A percentile compares a stretch with the other conserved stretches of the same genome.
These are phyloP conservation scores for Ostrea denselamellosa DNA, from an alignment of 1,140 invertebrate genomes.

Conservation along the genomic window DNA sequence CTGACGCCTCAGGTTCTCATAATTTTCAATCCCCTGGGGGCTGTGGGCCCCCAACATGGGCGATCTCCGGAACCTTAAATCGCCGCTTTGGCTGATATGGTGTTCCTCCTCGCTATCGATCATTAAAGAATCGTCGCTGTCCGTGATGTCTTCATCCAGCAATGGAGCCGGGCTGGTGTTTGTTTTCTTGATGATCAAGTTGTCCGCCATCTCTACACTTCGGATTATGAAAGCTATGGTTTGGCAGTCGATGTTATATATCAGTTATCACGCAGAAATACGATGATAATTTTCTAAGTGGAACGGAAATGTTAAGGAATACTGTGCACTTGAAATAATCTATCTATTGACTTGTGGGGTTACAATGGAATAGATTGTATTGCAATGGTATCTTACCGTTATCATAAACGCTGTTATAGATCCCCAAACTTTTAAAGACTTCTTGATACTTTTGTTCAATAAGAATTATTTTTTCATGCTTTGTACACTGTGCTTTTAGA, in stretches of 20 bases:
- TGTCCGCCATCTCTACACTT: not conserved
- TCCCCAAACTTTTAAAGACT: too few species aligned
- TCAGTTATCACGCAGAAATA: slow-evolving; percentile 35
- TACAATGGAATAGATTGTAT: slow-evolving; percentile 11
- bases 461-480: too few species aligned
- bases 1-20: slow-evolving; percentile 48
- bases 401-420: not conserved
- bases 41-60: not conserved
- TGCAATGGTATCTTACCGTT: not conserved
- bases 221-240: not conserved
- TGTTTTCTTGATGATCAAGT: not conserved
- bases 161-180: not conserved
- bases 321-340: slow-evolving; percentile 31
- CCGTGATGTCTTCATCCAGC: not conserved
- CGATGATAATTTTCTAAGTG: slow-evolving; percentile 16
- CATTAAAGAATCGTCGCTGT: slow-evolving; percentile 23
- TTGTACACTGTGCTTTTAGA: too few species aligned
- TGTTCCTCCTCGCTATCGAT: slow-evolving; percentile 32
- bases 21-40: not conserved
- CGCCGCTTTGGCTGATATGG: not conserved
- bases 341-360: slow-evolving; percentile 4
- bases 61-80: not conserved
- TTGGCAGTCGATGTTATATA: not conserved
- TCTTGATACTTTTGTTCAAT: too few species aligned
- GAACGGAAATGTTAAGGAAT: slow-evolving; percentile 11